A percentile compares a stretch with the other conserved stretches of the same genome.
Conservation (phyloP, 2,888 invertebrate genomes). For the Agrochola macilenta region DNA sequence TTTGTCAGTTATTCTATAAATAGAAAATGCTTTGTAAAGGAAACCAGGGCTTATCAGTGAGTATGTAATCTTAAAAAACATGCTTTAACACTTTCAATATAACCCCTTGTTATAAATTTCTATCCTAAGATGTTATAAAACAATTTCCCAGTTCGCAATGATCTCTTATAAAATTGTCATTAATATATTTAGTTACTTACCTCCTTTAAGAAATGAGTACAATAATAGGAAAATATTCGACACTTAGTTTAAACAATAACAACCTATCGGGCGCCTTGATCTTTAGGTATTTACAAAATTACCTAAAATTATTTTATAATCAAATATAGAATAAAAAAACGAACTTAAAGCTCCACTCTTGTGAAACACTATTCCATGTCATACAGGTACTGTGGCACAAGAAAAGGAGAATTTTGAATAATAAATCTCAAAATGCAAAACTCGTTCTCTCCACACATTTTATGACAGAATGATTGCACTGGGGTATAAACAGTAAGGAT, state of each 20-base stretch:
- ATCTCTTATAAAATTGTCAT: slow-evolving; percentile 75
- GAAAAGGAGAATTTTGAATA: slow-evolving; percentile 78
- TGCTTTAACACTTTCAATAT: slow-evolving; percentile 65
- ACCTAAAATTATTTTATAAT: slow-evolving; percentile 77
- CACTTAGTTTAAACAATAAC: slow-evolving; percentile 77
- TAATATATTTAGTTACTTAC: slow-evolving; percentile 72
- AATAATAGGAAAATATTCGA: slow-evolving; percentile 74
- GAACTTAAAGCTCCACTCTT: slow-evolving; percentile 81
- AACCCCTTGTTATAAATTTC: slow-evolving; percentile 65
- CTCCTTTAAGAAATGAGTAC: slow-evolving; percentile 72
- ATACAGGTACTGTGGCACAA: slow-evolving; percentile 81
- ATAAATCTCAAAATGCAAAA: slow-evolving; percentile 77
- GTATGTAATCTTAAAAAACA: slow-evolving; percentile 62
- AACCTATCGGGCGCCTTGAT: slow-evolving; percentile 77
- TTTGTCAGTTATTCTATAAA: slow-evolving; percentile 73
- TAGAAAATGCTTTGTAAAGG: slow-evolving; percentile 70
- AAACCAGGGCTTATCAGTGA: slow-evolving; percentile 59
- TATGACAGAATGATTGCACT: slow-evolving; percentile 81
- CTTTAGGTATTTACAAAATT: slow-evolving; percentile 84
- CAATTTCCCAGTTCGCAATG: slow-evolving; percentile 66
- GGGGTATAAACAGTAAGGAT: slow-evolving; percentile 67
- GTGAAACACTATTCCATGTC: slow-evolving; percentile 79
- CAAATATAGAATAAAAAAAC: slow-evolving; percentile 69
- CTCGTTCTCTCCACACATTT: slow-evolving; percentile 67
- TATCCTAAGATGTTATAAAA: slow-evolving; percentile 68